phyloP scores from a whole-genome alignment of 2,888 invertebrate genomes.

The Pollenia angustigena region DNA sequence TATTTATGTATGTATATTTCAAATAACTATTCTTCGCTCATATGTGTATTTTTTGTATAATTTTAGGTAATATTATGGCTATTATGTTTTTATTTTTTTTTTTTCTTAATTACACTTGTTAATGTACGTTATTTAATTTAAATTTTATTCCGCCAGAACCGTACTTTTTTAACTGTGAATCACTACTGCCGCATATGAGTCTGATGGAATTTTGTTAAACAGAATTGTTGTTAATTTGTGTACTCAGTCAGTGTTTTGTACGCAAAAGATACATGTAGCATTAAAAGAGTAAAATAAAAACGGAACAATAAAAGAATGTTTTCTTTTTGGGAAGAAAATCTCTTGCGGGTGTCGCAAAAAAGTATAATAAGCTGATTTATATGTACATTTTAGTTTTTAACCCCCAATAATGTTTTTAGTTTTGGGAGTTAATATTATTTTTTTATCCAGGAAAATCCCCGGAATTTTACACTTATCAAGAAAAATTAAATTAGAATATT shows the following conservation, averaged over 20 bases:
- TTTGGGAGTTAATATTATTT: no score
- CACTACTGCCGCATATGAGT: constrained; percentile 59
- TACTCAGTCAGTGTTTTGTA: constrained; percentile 50
- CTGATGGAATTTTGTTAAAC: constrained; percentile 55
- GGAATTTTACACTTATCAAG: no score
- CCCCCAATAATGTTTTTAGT: no score
- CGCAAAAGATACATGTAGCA: constrained; percentile 51
- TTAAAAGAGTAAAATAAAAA: constrained; percentile 37
- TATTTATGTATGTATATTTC: background rate
- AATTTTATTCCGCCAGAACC: constrained; percentile 51
- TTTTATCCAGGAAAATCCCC: no score
- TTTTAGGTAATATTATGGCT: background rate
- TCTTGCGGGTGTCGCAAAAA: no score
- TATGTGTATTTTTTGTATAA: background rate
- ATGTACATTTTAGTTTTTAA: no score
- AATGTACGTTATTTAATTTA: constrained; percentile 51
- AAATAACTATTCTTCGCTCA: no score
- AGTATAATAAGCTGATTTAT: no score
- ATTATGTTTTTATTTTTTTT: background rate
- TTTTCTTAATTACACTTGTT: constrained; percentile 25
- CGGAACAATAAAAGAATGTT: constrained; percentile 41
- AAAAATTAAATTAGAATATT: no score
- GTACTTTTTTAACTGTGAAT: constrained; percentile 67
- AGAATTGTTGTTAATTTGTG: constrained; percentile 53
- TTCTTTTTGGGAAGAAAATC: background rate